A percentile compares a stretch with the other conserved stretches of the same genome.
Conservation (phyloP, 2,888 invertebrate species). For the Agrotis segetum region DNA sequence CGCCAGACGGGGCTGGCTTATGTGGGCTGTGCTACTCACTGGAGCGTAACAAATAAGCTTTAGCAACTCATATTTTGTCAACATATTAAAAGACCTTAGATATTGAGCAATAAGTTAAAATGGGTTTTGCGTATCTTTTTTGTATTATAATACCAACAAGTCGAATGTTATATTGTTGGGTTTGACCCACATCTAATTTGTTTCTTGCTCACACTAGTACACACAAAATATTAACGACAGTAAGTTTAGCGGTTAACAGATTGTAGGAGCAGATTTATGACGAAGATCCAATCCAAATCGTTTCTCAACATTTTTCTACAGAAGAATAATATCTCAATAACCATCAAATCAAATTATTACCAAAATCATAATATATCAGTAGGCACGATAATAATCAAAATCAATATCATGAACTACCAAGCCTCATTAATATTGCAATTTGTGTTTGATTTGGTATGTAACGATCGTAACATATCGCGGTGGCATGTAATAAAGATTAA, state of each 20-base stretch:
- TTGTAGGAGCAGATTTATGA: too few relatives aligned
- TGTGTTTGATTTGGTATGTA: slow-evolving; percentile 57
- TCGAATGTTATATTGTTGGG: too few relatives aligned
- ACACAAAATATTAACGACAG: too few relatives aligned
- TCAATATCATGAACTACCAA: slow-evolving; percentile 52
- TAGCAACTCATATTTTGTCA: too few relatives aligned
- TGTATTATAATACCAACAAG: too few relatives aligned
- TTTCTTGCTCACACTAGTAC: too few relatives aligned
- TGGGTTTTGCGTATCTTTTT: too few relatives aligned
- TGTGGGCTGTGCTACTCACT: slow-evolving; percentile 23
- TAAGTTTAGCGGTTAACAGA: too few relatives aligned
- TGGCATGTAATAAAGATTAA: slow-evolving; percentile 54
- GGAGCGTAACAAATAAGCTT: slow-evolving; percentile 11
- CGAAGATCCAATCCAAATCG: too few relatives aligned
- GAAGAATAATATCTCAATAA: background rate
- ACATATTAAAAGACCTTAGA: too few relatives aligned
- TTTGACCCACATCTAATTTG: too few relatives aligned
- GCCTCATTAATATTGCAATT: slow-evolving; percentile 54
- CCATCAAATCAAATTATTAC: background rate
- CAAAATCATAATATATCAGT: background rate
- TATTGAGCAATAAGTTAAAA: too few relatives aligned
- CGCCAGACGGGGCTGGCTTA: slow-evolving; percentile 57
- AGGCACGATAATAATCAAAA: slow-evolving; percentile 32
- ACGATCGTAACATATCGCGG: slow-evolving; percentile 46
- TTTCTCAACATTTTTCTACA: background rate